Evolutionary conservation across 2,113 vertebrate species (phyloP).

Genomic region (Aegithalos caudatus): DNA sequence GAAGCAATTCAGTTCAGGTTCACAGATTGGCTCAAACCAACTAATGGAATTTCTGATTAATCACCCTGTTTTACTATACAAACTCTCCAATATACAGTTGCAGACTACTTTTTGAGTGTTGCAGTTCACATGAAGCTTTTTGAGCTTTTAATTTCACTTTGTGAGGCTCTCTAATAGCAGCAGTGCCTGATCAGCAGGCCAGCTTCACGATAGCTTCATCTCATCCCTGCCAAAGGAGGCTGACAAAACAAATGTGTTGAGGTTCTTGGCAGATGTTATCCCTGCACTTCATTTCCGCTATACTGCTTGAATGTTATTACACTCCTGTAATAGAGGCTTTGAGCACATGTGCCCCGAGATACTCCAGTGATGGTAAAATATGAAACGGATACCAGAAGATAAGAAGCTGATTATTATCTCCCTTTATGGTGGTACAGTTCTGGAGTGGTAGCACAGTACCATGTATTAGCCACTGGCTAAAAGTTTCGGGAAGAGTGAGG

Average conservation of each 20-base stretch:
- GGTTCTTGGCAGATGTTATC: conserved; percentile 40
- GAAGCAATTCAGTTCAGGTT: background rate
- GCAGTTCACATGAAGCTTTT: background rate
- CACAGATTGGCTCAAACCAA: background rate
- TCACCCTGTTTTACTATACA: background rate
- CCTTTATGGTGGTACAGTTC: background rate
- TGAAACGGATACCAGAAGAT: background rate
- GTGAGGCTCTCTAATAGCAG: background rate
- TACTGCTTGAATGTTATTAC: background rate
- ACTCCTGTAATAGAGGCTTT: background rate
- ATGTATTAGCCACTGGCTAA: background rate
- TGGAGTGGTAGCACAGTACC: background rate
- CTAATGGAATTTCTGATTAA: background rate
- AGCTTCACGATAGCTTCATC: background rate
- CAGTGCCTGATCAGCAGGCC: background rate
- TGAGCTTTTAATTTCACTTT: background rate
- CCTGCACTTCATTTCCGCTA: conserved; percentile 35
- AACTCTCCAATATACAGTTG: background rate
- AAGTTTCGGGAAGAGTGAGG: background rate
- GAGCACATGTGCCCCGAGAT: background rate
- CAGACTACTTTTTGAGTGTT: background rate
- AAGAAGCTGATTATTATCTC: background rate
- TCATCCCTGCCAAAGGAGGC: background rate
- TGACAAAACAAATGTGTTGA: conserved; percentile 29
- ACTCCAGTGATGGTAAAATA: background rate